Evolutionary conservation across 2,888 invertebrate species (phyloP), one percentile per base, ranked within the genome.

Genomic region (Chalcis sispes): DNA sequence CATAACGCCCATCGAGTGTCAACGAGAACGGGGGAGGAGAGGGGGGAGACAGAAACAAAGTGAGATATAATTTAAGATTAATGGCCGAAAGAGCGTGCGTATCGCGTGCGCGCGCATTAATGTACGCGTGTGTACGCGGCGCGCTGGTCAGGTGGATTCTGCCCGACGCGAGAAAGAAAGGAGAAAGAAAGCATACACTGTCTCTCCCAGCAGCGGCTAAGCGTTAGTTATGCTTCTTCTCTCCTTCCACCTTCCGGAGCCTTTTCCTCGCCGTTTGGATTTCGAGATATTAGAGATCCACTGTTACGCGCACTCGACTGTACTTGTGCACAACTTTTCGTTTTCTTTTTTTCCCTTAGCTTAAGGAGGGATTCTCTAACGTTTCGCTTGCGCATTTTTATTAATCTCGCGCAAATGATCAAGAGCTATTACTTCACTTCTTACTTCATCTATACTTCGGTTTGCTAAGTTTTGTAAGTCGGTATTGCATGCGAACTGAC

Each of bases 91-190:
- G 15, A 2, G 42, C 15, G 2, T 20, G 58, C 25, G n/a, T 32
- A 52, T 52, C 48, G 25, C 69, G 42, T n/a, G 61, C 52, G 52
- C 40, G 52, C 20, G 15, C 4, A n/a, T n/a, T 40, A 13, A 27
- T 25, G 72, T 56, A 61, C 80, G 75, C 79, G 75, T 79, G 84
- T 83, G 84, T 88, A 85, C 84, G 85, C 76, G 82, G 85, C 82
- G 82, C 85, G 87, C 82, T 85, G 87, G 88, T 86, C 85, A 86
- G 86, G 86, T 88, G 85, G 86, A 87, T 87, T 87, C 88, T 88
- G 64, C 42, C 58, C 50, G 56, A 5, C 25, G 54, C 54, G 61
- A 61, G 42, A 67, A 42, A 74, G 62, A 74, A 56, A 74, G 18
- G 67, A 73, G n/a, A 61, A 27, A 15, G 27, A 59, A 25, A 40